These are phyloP conservation scores for Branchinecta lindahli DNA, from an alignment of 1,140 invertebrate genomes.

Conservation along the genomic window DNA sequence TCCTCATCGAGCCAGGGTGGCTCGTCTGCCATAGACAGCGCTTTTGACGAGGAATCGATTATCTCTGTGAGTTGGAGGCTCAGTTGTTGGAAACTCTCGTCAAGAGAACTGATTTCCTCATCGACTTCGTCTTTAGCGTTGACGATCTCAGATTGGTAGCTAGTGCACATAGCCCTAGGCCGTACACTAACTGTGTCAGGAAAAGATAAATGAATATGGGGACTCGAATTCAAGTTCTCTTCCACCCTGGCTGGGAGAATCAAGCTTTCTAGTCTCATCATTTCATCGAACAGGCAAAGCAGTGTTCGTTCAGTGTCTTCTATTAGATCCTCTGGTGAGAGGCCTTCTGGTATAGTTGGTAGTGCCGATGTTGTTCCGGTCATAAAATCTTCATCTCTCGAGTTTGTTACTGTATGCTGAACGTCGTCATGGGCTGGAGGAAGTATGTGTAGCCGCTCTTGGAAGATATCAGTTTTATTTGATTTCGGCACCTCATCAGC, in stretches of 20 bases:
- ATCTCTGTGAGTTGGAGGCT: not conserved
- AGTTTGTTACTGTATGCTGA: too few species aligned
- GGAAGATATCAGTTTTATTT: too few species aligned
- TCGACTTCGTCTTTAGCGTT: not conserved
- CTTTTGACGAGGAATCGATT: not conserved
- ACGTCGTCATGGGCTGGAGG: too few species aligned
- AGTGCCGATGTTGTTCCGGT: too few species aligned
- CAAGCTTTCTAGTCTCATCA: not conserved
- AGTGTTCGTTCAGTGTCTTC: not conserved
- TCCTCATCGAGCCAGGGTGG: too few species aligned
- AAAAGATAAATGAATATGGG: too few species aligned
- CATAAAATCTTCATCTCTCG: too few species aligned
- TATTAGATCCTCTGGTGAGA: not conserved
- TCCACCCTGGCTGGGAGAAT: not conserved
- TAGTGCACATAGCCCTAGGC: too few species aligned
- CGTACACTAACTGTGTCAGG: too few species aligned
- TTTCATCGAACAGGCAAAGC: not conserved
- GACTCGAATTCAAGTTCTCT: too few species aligned
- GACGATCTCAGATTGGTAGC: not conserved
- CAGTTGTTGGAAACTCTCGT: not conserved
- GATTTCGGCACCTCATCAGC: too few species aligned
- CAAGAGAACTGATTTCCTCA: not conserved
- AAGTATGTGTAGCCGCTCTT: too few species aligned
- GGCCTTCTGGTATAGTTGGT: not conserved
- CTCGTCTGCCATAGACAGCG: not conserved